Evolutionary conservation across 1,140 invertebrate species (phyloP).

Genomic region (Pissodes strobi): DNA sequence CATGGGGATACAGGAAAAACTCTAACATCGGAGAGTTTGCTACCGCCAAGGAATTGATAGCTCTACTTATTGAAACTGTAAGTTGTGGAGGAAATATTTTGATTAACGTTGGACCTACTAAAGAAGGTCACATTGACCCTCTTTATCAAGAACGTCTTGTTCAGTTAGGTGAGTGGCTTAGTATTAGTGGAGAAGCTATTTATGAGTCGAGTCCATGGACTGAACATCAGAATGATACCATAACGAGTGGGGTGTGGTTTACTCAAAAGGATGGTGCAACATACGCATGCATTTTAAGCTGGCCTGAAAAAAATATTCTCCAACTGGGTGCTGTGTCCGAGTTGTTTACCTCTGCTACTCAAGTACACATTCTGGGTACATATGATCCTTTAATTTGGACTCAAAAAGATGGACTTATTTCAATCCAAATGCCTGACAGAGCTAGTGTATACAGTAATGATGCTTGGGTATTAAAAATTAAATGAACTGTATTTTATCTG

Average conservation of each 20-base stretch:
- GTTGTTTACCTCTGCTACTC: conserved; percentile 48
- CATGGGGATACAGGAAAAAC: conserved; percentile 87
- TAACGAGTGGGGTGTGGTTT: conserved; percentile 71
- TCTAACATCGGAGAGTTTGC: conserved; percentile 73
- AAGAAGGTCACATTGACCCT: conserved; percentile 83
- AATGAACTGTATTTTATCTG: no score
- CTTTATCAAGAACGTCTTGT: conserved; percentile 88
- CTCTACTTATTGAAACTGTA: conserved; percentile 76
- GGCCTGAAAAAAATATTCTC: conserved; percentile 65
- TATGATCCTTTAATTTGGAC: conserved; percentile 13
- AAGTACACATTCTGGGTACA: conserved; percentile 53
- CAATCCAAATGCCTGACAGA: conserved; percentile 47
- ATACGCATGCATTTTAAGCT: conserved; percentile 69
- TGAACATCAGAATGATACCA: conserved; percentile 85
- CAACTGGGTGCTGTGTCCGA: conserved; percentile 55
- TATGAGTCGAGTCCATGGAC: conserved; percentile 78
- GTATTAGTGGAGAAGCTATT: conserved; percentile 87
- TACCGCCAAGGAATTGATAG: conserved; percentile 73
- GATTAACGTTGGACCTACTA: conserved; percentile 90
- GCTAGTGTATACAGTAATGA: conserved; percentile 40
- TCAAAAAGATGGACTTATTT: conserved; percentile 23
- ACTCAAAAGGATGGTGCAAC: conserved; percentile 61
- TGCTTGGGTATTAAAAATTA: conserved; percentile 51
- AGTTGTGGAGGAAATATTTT: conserved; percentile 88
- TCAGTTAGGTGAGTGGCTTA: conserved; percentile 76